Conservation (phyloP, 2,888 invertebrate species). For the Ferdinandea cuprea region DNA sequence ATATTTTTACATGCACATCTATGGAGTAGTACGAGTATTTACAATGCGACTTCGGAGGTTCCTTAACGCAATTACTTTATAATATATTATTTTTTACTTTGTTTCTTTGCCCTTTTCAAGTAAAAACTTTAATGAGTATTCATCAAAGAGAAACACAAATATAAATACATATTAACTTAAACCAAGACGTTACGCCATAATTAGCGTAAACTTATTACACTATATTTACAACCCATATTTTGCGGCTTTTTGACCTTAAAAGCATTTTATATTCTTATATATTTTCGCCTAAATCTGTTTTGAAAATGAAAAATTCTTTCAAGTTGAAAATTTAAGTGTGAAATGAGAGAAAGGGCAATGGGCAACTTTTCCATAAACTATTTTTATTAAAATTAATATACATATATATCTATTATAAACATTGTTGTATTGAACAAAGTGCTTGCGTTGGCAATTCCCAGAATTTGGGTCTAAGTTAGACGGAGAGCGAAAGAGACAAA, state of each 20-base stretch:
- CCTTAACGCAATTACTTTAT: not conserved
- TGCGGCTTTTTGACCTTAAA: slow-evolving; percentile 5
- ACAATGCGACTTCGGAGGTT: not conserved
- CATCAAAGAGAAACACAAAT: not conserved
- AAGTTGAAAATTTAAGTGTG: not conserved
- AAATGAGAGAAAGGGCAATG: not conserved
- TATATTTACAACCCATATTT: not conserved
- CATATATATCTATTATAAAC: too few relatives aligned
- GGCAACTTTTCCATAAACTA: slow-evolving; percentile 5
- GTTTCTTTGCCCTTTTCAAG: not conserved
- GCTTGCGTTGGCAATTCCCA: slow-evolving; percentile 23
- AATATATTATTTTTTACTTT: not conserved
- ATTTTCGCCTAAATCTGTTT: not conserved
- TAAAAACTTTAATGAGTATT: not conserved
- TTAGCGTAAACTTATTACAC: not conserved
- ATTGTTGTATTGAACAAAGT: too few relatives aligned
- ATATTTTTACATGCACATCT: slow-evolving; percentile 13
- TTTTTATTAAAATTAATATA: not conserved
- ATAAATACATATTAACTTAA: not conserved
- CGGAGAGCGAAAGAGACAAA: not conserved
- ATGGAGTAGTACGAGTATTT: slow-evolving; percentile 8
- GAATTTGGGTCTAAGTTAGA: slow-evolving; percentile 11
- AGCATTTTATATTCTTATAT: not conserved
- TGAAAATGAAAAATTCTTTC: not conserved
- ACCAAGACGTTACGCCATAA: not conserved